Conservation (phyloP, 2,113 vertebrate genomes). For the Hippopotamus amphibius region DNA sequence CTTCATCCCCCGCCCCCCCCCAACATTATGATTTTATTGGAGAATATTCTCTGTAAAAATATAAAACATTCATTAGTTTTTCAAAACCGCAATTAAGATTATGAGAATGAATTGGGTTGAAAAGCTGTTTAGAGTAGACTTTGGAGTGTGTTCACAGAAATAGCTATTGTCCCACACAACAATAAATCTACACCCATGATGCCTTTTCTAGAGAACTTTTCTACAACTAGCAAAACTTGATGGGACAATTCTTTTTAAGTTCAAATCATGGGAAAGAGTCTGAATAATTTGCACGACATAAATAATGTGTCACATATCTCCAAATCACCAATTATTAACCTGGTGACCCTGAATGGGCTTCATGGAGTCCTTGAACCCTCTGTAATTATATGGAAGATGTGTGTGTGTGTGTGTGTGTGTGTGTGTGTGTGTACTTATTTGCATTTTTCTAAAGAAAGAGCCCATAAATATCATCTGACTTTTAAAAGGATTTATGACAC, state of each 20-base stretch:
- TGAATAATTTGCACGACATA: conserved; percentile 13
- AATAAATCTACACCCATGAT: conserved; percentile 7
- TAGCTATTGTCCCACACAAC: neutral
- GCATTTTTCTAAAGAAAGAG: conserved; percentile 46
- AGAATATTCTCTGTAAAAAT: conserved; percentile 5
- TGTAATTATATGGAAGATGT: neutral
- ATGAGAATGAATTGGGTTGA: neutral
- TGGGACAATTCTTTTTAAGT: neutral
- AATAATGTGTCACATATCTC: neutral
- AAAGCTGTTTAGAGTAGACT: conserved; percentile 9
- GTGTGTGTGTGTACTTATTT: neutral
- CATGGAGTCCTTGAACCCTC: neutral
- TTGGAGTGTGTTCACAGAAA: neutral
- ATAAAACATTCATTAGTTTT: neutral
- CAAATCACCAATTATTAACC: neutral
- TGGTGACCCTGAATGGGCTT: neutral
- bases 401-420: neutral
- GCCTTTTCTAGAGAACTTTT: conserved; percentile 29
- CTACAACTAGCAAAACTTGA: neutral
- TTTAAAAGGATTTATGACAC: conserved; percentile 27
- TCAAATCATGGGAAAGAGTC: neutral
- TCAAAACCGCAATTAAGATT: neutral
- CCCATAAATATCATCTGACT: neutral
- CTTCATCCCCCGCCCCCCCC: no score
- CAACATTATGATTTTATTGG: neutral